phyloP scores from a whole-genome alignment of 1,140 invertebrate genomes.

The Propsilocerus akamusi region DNA sequence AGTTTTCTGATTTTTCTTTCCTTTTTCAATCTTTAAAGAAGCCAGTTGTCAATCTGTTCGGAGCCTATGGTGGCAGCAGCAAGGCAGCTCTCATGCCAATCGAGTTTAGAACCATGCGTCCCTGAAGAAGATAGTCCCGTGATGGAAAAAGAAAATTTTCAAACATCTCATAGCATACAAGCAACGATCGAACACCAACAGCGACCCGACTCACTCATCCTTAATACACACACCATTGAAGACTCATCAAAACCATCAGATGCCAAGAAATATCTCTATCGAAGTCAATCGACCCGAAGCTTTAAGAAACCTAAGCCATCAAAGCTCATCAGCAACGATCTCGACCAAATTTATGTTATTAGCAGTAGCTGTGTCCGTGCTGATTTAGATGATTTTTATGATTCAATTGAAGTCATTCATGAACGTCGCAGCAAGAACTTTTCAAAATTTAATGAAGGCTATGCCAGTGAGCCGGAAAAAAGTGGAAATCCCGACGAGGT shows the following conservation, averaged over 20 bases:
- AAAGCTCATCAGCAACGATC: constrained; percentile 11
- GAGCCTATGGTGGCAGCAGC: constrained; percentile 19
- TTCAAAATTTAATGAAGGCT: constrained; percentile 9
- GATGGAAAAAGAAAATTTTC: constrained; percentile 10
- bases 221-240: background rate
- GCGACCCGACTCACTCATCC: background rate
- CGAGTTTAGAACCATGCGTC: constrained; percentile 20
- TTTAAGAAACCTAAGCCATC: constrained; percentile 16
- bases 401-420: constrained; percentile 19
- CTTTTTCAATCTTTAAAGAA: constrained; percentile 6
- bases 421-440: constrained; percentile 18
- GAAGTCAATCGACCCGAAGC: constrained; percentile 4
- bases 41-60: constrained; percentile 20
- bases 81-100: constrained; percentile 21
- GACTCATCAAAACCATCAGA: background rate
- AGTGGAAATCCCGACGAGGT: no score
- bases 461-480: constrained; percentile 18
- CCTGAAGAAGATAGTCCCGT: constrained; percentile 17
- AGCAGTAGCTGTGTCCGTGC: background rate
- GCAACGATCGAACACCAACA: background rate
- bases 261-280: background rate
- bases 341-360: constrained; percentile 14
- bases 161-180: background rate
- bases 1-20: background rate
- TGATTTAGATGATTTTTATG: constrained; percentile 17